Evolutionary conservation across 2,888 invertebrate species (phyloP), one percentile per base, ranked within the genome.

Genomic region (Platynereis dumerilii): DNA sequence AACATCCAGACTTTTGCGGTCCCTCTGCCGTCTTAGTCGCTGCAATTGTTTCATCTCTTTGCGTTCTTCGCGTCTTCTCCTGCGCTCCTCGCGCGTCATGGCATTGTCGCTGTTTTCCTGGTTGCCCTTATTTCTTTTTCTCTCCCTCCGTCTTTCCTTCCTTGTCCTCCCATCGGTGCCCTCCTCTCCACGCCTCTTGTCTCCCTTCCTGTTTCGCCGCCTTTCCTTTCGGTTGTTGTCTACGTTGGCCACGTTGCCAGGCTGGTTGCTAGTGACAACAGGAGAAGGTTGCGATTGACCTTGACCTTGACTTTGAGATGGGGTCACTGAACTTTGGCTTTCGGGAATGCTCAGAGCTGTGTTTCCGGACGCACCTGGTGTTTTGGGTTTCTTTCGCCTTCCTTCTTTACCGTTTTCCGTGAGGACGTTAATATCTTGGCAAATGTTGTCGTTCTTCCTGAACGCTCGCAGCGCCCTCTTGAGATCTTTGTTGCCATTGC

Each of bases 401-500:
- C 17, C 27, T 17, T 24, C n/a, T 12, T 60, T 24, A 2, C 17
- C 48, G 5, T 20, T 24, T 22, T 45, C 26, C 5, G 42, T 39
- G 2, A 15, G 22, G 12, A 45, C 59, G 45, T 64, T 45, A 17
- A 45, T 55, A n/a, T 55, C 22, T 27, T 65, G 24, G 60, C 76
- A 76, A 12, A 70, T 63, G 58, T 71, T 65, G n/a, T 62, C 65
- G 12, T 34, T 34, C 65, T 74, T 75, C 52, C 66, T 66, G 53
- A 72, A 69, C 27, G 71, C 72, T 34, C 63, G 68, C 17, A 74
- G 53, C 2, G 74, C 75, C 48, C 67, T 68, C 59, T 67, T 69
- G 64, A 75, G 69, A 34, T 67, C 68, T 45, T 67, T 66, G 54
- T 69, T 64, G 57, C 66, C 67, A 12, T 34, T 34, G 29, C 63